A percentile compares a stretch with the other conserved stretches of the same genome.
Evolutionary conservation across 30 jellyfish, hydroid and myxozoan species (phyloP).

Genomic region (Morbakka virulenta): DNA sequence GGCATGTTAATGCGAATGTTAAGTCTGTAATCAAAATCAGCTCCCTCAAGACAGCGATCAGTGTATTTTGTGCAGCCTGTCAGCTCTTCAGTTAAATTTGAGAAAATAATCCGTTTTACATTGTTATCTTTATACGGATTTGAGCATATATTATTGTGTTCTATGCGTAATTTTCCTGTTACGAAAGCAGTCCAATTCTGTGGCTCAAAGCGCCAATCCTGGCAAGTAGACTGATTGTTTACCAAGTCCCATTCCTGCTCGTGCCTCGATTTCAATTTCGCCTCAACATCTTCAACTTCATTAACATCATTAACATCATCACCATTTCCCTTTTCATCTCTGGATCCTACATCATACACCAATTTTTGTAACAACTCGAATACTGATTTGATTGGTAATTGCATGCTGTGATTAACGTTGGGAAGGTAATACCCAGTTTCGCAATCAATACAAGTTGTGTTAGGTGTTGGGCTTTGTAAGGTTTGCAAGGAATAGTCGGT

Average conservation of each 20-base stretch:
- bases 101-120: conserved; percentile 42
- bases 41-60: conserved; percentile 58
- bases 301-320: too few species aligned
- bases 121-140: conserved; percentile 5
- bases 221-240: background rate
- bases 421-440: too few species aligned
- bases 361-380: too few species aligned
- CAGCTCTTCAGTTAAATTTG: conserved; percentile 25
- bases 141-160: background rate
- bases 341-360: too few species aligned
- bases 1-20: conserved; percentile 76
- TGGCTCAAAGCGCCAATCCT: background rate
- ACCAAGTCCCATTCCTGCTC: background rate
- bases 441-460: too few species aligned
- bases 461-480: too few species aligned
- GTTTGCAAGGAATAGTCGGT: too few species aligned
- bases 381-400: too few species aligned
- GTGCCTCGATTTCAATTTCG: too few species aligned
- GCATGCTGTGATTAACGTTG: too few species aligned
- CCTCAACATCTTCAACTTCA: too few species aligned
- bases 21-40: conserved; percentile 36
- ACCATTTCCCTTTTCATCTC: too few species aligned
- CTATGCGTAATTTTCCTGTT: background rate
- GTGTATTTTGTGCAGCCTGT: conserved; percentile 73
- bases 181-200: background rate